These are phyloP conservation scores for Andricus quercusramuli DNA, from an alignment of 2,888 invertebrate species.

Conservation along the genomic window DNA sequence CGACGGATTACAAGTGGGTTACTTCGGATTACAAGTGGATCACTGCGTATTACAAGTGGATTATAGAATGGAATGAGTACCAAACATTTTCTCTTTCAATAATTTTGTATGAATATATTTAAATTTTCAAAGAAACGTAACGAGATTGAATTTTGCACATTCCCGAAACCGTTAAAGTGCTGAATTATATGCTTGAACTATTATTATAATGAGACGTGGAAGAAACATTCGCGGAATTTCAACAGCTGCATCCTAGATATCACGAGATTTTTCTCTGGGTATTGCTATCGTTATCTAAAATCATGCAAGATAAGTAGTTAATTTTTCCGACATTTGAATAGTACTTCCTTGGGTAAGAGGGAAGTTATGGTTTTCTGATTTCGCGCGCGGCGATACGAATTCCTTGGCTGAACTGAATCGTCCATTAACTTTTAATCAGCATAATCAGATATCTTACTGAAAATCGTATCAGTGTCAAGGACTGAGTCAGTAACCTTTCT, in stretches of 20 bases:
- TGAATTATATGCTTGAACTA: conserved; percentile 23
- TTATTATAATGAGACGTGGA: conserved; percentile 38
- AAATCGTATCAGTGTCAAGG: neutral
- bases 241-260: conserved; percentile 16
- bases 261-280: conserved; percentile 14
- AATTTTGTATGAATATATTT: neutral
- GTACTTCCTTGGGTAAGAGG: neutral
- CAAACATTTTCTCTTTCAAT: neutral
- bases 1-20: too few relatives aligned
- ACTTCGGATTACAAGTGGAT: too few relatives aligned
- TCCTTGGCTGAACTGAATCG: too few relatives aligned
- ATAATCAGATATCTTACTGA: neutral
- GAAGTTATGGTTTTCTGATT: conserved; percentile 6
- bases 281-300: conserved; percentile 7
- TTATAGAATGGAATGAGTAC: neutral
- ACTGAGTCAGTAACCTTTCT: neutral
- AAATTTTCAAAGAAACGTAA: neutral
- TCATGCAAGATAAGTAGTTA: neutral
- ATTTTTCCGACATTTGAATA: conserved; percentile 3
- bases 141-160: neutral
- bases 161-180: neutral
- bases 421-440: neutral
- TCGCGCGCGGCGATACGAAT: neutral
- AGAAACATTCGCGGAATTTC: conserved; percentile 29
- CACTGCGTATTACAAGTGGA: too few relatives aligned